Evolutionary conservation across 2,888 invertebrate species (phyloP).

Genomic region (Yponomeuta plumbellus): DNA sequence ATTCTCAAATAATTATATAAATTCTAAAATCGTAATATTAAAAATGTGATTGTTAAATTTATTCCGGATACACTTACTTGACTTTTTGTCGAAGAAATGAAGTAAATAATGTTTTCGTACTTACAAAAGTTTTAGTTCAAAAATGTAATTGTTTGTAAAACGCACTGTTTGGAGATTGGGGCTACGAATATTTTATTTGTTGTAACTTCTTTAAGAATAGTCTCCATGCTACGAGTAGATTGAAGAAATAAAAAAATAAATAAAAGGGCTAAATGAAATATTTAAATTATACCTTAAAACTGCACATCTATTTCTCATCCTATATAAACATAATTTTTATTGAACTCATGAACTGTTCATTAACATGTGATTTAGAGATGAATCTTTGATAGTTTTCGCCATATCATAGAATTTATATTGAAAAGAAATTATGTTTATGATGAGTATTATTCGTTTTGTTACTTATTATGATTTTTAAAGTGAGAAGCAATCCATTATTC

Average conservation of each 20-base stretch:
- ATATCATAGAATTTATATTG: constrained; percentile 45
- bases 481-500: not conserved
- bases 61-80: too few relatives aligned
- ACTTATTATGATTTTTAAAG: not conserved
- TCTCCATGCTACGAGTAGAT: too few relatives aligned
- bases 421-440: constrained; percentile 23
- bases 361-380: not conserved
- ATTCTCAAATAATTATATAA: not conserved
- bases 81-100: too few relatives aligned
- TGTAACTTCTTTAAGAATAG: too few relatives aligned
- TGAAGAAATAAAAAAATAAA: too few relatives aligned
- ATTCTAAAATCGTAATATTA: not conserved
- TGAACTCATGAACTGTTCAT: not conserved
- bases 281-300: too few relatives aligned
- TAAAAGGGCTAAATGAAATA: too few relatives aligned
- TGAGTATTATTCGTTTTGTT: not conserved
- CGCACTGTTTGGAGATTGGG: too few relatives aligned
- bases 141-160: too few relatives aligned
- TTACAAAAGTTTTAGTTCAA: too few relatives aligned
- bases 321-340: not conserved
- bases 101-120: too few relatives aligned
- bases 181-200: too few relatives aligned
- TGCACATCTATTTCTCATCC: not conserved
- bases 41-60: not conserved
- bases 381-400: constrained; percentile 40